Conservation (phyloP, 2,113 vertebrate genomes). For the Trogon surrucura region DNA sequence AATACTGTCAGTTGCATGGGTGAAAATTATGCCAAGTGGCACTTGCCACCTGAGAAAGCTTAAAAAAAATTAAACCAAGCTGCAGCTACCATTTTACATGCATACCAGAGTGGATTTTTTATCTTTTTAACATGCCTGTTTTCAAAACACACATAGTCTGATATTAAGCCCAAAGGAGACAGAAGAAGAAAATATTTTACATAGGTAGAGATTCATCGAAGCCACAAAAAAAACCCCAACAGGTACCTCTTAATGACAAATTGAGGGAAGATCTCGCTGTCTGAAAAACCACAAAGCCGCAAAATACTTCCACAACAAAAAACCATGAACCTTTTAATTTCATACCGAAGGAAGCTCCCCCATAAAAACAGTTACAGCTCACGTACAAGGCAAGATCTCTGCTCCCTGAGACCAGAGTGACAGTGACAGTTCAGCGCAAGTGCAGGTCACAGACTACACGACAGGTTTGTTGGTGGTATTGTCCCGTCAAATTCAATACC, state of each 20-base stretch:
- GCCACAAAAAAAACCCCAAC: neutral
- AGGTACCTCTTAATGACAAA: neutral
- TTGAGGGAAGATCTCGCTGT: neutral
- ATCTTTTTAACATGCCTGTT: neutral
- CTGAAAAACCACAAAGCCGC: neutral
- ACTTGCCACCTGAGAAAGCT: neutral
- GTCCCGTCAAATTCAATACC: neutral
- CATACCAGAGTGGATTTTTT: neutral
- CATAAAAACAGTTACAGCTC: neutral
- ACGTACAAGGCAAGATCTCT: neutral
- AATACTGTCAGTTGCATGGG: neutral
- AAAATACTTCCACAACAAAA: neutral
- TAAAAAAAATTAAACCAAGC: neutral
- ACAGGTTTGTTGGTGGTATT: neutral
- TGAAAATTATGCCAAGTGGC: neutral
- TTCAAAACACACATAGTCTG: neutral
- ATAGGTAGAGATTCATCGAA: neutral
- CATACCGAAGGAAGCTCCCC: neutral
- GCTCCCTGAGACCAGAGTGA: neutral
- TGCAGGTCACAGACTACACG: neutral
- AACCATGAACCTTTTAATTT: accelerated
- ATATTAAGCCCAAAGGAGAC: neutral
- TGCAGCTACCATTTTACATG: neutral
- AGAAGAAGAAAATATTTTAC: neutral
- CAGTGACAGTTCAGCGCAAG: neutral